phyloP scores from a whole-genome alignment of 2,888 invertebrate genomes.

The Andrena camellia region DNA sequence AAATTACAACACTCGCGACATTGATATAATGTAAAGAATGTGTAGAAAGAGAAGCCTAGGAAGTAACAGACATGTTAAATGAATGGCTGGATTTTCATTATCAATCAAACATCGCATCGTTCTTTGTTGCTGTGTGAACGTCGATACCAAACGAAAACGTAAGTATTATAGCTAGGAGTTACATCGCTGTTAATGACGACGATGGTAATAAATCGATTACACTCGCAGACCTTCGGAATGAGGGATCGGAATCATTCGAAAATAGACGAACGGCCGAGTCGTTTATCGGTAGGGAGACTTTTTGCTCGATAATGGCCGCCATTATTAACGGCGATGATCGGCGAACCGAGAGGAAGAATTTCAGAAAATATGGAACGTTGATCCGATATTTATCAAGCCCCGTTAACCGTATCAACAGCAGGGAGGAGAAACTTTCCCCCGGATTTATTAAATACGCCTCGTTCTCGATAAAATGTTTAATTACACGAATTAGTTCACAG shows the following conservation, averaged over 20 bases:
- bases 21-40: not conserved
- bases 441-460: conserved; percentile 33
- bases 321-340: conserved; percentile 28
- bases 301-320: conserved; percentile 20
- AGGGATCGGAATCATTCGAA: conserved; percentile 1
- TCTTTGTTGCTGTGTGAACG: conserved; percentile 18
- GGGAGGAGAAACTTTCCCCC: not conserved
- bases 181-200: conserved; percentile 56
- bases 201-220: conserved; percentile 63
- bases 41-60: not conserved
- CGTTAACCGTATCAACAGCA: conserved; percentile 22
- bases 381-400: conserved; percentile 29
- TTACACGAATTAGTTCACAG: conserved; percentile 4
- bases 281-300: conserved; percentile 31
- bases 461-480: conserved; percentile 32
- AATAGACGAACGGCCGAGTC: not conserved
- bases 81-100: conserved; percentile 30
- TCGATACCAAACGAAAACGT: conserved; percentile 47
- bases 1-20: not conserved
- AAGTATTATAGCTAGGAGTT: conserved; percentile 51
- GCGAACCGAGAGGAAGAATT: conserved; percentile 48
- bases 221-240: not conserved
- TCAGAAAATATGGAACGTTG: conserved; percentile 30
- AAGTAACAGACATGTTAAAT: too few species aligned
- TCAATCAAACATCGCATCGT: conserved; percentile 43